A percentile compares a stretch with the other conserved stretches of the same genome.
Evolutionary conservation across 2,888 invertebrate species (phyloP).

Genomic region (Tenthredo distinguenda): DNA sequence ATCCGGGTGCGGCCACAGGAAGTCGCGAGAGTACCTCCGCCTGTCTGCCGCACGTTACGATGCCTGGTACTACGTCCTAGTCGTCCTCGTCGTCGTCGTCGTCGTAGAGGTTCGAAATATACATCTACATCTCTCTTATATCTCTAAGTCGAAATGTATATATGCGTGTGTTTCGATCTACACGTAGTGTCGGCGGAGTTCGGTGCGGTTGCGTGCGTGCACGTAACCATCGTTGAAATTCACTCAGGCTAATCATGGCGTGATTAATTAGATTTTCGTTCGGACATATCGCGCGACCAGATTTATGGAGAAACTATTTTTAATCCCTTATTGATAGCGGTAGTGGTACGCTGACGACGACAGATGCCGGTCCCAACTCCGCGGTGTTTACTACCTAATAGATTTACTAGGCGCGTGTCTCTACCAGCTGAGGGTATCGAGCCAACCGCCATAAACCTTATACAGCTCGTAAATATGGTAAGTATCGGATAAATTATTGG

Average conservation of each 20-base stretch:
- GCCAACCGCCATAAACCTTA: conserved; percentile 40
- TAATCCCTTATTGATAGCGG: conserved; percentile 45
- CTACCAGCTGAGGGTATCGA: conserved; percentile 30
- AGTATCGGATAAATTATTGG: conserved; percentile 48
- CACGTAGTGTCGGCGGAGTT: neutral
- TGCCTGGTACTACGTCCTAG: neutral
- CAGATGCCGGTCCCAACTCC: conserved; percentile 27
- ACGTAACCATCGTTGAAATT: conserved; percentile 31
- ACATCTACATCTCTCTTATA: neutral
- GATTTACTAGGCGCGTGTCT: conserved; percentile 50
- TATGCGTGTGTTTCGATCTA: neutral
- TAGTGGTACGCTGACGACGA: conserved; percentile 35
- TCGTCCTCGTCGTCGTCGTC: neutral
- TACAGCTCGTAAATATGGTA: conserved; percentile 50
- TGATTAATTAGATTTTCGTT: conserved; percentile 50
- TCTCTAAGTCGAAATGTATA: neutral
- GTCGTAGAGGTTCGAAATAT: neutral
- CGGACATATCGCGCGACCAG: conserved; percentile 28
- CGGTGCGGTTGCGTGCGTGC: conserved; percentile 27
- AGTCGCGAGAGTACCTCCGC: conserved; percentile 51
- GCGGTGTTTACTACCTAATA: conserved; percentile 48
- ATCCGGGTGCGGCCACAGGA: conserved; percentile 52
- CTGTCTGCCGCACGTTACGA: neutral
- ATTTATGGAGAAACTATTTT: conserved; percentile 47
- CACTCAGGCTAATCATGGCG: conserved; percentile 51